Evolutionary conservation across 1,140 invertebrate genomes (phyloP).

Genomic region (Drosophila elegans): DNA sequence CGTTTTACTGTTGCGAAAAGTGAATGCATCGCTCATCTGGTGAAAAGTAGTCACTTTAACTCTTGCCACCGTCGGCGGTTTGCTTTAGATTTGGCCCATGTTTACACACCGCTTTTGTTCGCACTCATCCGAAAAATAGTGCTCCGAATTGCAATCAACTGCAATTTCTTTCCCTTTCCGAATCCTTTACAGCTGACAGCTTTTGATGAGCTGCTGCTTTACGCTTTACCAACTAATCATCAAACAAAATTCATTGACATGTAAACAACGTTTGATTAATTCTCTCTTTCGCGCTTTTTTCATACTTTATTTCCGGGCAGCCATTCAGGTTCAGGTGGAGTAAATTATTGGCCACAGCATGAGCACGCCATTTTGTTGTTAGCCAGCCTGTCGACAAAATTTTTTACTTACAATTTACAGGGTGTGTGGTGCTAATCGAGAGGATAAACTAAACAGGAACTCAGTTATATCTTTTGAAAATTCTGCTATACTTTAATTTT

Average conservation of each 20-base stretch:
- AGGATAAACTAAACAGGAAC: not conserved
- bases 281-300: slow-evolving; percentile 8
- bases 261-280: slow-evolving; percentile 67
- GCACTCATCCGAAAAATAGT: slow-evolving; percentile 4
- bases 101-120: not conserved
- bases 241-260: slow-evolving; percentile 71
- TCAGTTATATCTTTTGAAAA: too few relatives aligned
- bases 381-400: slow-evolving; percentile 55
- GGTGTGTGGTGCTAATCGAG: not conserved
- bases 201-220: slow-evolving; percentile 38
- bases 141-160: slow-evolving; percentile 12
- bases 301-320: not conserved
- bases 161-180: not conserved
- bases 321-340: not conserved
- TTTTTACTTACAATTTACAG: slow-evolving; percentile 23
- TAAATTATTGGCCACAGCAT: slow-evolving; percentile 39
- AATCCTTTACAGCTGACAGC: slow-evolving; percentile 58
- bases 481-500: too few relatives aligned
- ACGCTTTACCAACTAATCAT: slow-evolving; percentile 58
- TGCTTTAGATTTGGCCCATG: not conserved
- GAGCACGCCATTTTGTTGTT: slow-evolving; percentile 74
- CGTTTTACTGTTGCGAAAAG: slow-evolving; percentile 12
- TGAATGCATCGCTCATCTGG: slow-evolving; percentile 37
- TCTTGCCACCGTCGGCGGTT: not conserved
- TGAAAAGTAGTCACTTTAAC: slow-evolving; percentile 13